phyloP scores from a whole-genome alignment of 2,797 vertebrate species.

The Notolepis coatsorum region DNA sequence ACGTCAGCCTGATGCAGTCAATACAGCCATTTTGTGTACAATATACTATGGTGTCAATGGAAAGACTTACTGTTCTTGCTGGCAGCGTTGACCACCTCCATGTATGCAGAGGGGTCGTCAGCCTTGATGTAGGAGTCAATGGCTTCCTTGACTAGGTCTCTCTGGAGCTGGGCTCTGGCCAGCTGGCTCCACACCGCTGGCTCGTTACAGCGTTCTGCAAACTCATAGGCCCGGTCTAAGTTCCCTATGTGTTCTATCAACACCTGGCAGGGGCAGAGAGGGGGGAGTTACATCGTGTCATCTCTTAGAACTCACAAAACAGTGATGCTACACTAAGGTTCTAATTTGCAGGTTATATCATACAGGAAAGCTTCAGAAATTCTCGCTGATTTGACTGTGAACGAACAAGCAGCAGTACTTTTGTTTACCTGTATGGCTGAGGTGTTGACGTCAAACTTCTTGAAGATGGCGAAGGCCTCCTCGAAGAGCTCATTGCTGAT shows the following conservation, averaged over 20 bases:
- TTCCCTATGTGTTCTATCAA: slow-evolving; percentile 94
- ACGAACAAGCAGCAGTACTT: background rate
- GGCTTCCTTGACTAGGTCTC: slow-evolving; percentile 91
- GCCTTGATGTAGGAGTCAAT: slow-evolving; percentile 92
- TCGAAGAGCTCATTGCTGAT: slow-evolving; percentile 92
- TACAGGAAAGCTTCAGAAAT: too few relatives aligned
- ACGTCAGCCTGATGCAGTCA: background rate
- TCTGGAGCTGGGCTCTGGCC: slow-evolving; percentile 88
- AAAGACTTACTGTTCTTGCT: slow-evolving; percentile 84
- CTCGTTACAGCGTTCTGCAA: slow-evolving; percentile 92
- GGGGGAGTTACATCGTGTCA: background rate
- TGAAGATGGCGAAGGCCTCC: slow-evolving; percentile 93
- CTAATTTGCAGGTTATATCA: too few relatives aligned
- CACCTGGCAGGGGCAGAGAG: slow-evolving; percentile 73
- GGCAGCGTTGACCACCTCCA: slow-evolving; percentile 90
- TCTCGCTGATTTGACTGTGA: background rate
- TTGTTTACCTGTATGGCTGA: slow-evolving; percentile 90
- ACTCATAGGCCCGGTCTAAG: slow-evolving; percentile 95
- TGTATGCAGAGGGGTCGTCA: slow-evolving; percentile 88
- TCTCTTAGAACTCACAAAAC: too few relatives aligned
- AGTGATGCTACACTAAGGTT: too few relatives aligned
- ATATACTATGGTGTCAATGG: background rate
- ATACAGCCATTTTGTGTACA: background rate
- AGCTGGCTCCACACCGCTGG: slow-evolving; percentile 92
- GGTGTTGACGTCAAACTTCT: slow-evolving; percentile 92